A percentile compares a stretch with the other conserved stretches of the same genome.
phyloP scores from a whole-genome alignment of 1,140 invertebrate species.

The Aphelenchoides besseyi region DNA sequence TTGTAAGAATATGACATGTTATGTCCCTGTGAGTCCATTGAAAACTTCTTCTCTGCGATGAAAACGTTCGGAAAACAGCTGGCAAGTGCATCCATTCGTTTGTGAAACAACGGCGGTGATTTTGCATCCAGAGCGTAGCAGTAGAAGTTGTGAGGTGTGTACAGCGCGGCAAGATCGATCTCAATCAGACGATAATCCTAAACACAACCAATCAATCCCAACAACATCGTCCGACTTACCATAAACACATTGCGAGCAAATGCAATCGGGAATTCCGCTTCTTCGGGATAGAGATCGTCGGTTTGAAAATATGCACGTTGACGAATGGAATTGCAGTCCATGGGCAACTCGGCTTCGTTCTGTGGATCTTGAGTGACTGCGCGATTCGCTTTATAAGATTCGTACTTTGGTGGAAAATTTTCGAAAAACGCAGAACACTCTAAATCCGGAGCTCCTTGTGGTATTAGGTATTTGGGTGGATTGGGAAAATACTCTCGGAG shows the following conservation, averaged over 20 bases:
- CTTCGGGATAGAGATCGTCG: conserved; percentile 10
- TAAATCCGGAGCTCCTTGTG: too few relatives aligned
- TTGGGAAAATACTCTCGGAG: too few relatives aligned
- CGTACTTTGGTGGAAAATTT: too few relatives aligned
- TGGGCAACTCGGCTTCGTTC: conserved; percentile 22
- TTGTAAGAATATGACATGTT: conserved; percentile 3
- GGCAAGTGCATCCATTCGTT: conserved; percentile 29
- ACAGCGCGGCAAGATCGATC: conserved; percentile 43
- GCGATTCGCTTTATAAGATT: too few relatives aligned
- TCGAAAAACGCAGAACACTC: too few relatives aligned
- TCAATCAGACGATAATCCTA: conserved; percentile 40
- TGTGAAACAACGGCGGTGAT: conserved; percentile 25
- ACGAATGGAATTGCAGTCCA: conserved; percentile 36
- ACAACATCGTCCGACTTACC: conserved; percentile 20
- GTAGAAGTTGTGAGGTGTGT: conserved; percentile 48
- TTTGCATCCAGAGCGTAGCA: conserved; percentile 45
- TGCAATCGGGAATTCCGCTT: conserved; percentile 46
- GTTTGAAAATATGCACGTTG: conserved; percentile 31
- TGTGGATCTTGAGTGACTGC: not conserved
- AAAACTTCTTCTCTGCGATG: conserved; percentile 22
- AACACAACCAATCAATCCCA: not conserved
- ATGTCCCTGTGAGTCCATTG: not conserved
- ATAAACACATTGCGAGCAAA: conserved; percentile 42
- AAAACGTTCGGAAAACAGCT: conserved; percentile 43
- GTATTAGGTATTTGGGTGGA: too few relatives aligned